Conservation (phyloP, 2,888 invertebrate genomes). For the Dicyrtomina minuta region DNA sequence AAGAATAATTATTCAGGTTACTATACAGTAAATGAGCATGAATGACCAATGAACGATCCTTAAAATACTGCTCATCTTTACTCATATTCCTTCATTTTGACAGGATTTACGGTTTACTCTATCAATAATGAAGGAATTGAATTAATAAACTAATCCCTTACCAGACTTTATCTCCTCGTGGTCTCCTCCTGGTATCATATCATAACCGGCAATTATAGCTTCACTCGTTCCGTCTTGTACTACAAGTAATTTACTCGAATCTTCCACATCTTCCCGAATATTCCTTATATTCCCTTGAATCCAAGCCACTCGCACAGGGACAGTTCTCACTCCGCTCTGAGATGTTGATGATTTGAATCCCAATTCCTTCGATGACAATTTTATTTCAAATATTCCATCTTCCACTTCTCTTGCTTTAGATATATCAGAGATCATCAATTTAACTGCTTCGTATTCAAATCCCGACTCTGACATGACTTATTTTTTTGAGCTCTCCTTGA, state of each 20-base stretch:
- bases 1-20: too few relatives aligned
- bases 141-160: slow-evolving; percentile 1
- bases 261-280: slow-evolving; percentile 5
- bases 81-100: neutral
- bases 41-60: too few relatives aligned
- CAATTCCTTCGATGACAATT: slow-evolving; percentile 3
- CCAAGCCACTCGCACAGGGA: slow-evolving; percentile 36
- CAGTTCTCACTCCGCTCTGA: neutral
- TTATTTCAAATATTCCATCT: slow-evolving; percentile 20
- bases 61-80: neutral
- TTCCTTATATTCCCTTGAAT: slow-evolving; percentile 38
- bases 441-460: slow-evolving; percentile 37
- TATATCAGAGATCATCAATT: slow-evolving; percentile 39
- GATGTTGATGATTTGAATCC: neutral
- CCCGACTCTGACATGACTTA: slow-evolving; percentile 14
- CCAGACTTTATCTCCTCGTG: slow-evolving; percentile 32
- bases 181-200: slow-evolving; percentile 37
- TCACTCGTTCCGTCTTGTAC: slow-evolving; percentile 34
- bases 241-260: slow-evolving; percentile 1
- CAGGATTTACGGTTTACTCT: neutral
- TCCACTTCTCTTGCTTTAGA: slow-evolving; percentile 1
- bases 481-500: too few relatives aligned
- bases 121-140: too few relatives aligned
- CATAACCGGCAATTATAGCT: slow-evolving; percentile 29
- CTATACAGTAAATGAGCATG: too few relatives aligned